phyloP scores from a whole-genome alignment of 2,888 invertebrate genomes.

The Ophioninae sp. region DNA sequence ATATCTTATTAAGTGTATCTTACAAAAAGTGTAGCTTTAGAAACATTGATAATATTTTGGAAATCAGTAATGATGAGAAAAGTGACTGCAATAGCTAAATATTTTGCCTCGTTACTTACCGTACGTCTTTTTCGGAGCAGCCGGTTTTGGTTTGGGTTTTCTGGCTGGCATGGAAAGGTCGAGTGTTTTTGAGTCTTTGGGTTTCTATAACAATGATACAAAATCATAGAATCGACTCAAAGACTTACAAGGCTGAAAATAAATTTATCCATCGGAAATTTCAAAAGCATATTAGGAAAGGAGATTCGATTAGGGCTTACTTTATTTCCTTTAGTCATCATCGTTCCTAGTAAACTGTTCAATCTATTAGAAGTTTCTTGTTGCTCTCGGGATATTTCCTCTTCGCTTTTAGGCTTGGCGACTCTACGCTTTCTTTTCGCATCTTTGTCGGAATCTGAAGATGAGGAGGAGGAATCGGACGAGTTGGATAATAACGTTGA shows the following conservation, averaged over 20 bases:
- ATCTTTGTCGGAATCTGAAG: constrained; percentile 67
- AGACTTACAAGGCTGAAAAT: too few relatives aligned
- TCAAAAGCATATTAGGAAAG: too few relatives aligned
- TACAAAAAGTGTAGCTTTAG: too few relatives aligned
- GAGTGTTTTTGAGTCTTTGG: constrained; percentile 47
- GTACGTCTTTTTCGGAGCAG: not conserved
- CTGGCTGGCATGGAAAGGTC: constrained; percentile 64
- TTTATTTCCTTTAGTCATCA: constrained; percentile 47
- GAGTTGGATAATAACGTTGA: constrained; percentile 57
- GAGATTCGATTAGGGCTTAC: not conserved
- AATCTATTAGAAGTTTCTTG: constrained; percentile 64
- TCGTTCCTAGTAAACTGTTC: constrained; percentile 54
- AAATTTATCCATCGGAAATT: too few relatives aligned
- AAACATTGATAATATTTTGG: too few relatives aligned
- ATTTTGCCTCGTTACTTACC: not conserved
- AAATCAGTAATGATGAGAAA: too few relatives aligned
- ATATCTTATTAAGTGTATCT: too few relatives aligned
- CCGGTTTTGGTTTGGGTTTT: constrained; percentile 28
- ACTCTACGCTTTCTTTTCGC: constrained; percentile 14
- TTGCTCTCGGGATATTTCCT: constrained; percentile 47
- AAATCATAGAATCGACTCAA: not conserved
- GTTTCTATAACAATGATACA: constrained; percentile 23
- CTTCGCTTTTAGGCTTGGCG: constrained; percentile 6
- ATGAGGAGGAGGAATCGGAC: constrained; percentile 55
- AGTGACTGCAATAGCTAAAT: too few relatives aligned